A percentile compares a stretch with the other conserved stretches of the same genome.
Evolutionary conservation across 2,888 invertebrate species (phyloP).

Genomic region (Pteria penguin): DNA sequence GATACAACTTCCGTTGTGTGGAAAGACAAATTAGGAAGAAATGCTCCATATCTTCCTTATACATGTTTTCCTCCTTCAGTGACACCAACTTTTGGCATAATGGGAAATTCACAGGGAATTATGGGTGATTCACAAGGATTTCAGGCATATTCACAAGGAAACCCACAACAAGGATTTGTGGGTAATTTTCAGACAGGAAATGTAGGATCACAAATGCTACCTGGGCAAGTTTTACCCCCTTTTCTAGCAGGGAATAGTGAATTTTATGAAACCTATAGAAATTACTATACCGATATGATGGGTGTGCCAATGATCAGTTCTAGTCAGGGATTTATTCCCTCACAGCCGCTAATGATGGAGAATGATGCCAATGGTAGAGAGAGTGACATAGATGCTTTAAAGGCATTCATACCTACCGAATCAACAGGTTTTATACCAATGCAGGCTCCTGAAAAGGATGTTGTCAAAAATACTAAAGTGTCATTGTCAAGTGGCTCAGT

Average conservation of each 20-base stretch:
- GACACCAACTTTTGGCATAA: not conserved
- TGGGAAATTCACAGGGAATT: not conserved
- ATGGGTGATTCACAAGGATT: not conserved
- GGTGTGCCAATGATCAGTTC: not conserved
- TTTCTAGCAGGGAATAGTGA: not conserved
- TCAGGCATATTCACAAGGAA: not conserved
- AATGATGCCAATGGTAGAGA: slow-evolving; percentile 16
- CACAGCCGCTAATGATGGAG: not conserved
- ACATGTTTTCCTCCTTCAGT: not conserved
- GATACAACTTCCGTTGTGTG: slow-evolving; percentile 38
- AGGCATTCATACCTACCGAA: slow-evolving; percentile 55
- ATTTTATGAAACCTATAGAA: not conserved
- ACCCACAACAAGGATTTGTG: not conserved
- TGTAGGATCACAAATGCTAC: not conserved
- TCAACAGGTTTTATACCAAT: slow-evolving; percentile 49
- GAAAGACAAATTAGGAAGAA: not conserved
- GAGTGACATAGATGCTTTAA: slow-evolving; percentile 59
- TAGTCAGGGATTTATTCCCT: slow-evolving; percentile 30
- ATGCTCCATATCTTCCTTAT: not conserved
- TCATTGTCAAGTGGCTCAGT: slow-evolving; percentile 39
- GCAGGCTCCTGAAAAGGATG: not conserved
- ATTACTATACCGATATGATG: not conserved
- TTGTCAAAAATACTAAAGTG: not conserved
- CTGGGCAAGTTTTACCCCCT: no score
- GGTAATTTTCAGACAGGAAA: not conserved